phyloP scores from a whole-genome alignment of 2,113 vertebrate species.

The Pantherophis guttatus region DNA sequence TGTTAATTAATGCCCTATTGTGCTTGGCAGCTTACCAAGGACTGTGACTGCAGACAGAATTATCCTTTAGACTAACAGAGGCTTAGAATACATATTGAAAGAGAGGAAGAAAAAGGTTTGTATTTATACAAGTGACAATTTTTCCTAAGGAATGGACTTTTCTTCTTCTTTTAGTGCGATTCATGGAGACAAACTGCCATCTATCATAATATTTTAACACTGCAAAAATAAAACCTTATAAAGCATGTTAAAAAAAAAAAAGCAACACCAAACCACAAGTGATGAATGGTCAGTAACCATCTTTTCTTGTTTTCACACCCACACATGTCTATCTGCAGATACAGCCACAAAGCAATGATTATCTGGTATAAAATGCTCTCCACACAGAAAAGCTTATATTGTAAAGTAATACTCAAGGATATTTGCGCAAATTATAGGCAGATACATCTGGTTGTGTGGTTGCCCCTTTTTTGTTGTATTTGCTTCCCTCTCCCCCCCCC shows the following conservation, averaged over 20 bases:
- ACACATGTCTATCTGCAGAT: background rate
- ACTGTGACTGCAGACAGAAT: conserved; percentile 58
- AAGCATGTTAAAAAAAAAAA: conserved; percentile 28
- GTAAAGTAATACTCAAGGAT: background rate
- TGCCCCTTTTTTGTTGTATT: background rate
- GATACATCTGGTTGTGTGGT: background rate
- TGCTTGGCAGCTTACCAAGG: conserved; percentile 69
- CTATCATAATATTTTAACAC: conserved; percentile 72
- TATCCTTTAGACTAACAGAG: conserved; percentile 64
- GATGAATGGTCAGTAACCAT: background rate
- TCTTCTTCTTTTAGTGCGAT: conserved; percentile 59
- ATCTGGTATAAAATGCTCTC: background rate
- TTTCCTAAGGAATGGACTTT: conserved; percentile 58
- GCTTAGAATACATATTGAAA: conserved; percentile 60
- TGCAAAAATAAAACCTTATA: conserved; percentile 41
- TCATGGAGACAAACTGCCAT: conserved; percentile 58
- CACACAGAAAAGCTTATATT: background rate
- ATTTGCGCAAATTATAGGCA: conserved; percentile 15
- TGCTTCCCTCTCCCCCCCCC: background rate
- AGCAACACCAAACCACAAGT: background rate
- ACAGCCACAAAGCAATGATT: background rate
- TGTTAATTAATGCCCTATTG: conserved; percentile 75
- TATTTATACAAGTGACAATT: conserved; percentile 63
- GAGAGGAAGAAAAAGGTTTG: conserved; percentile 40
- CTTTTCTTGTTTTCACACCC: background rate